Percentiles rank a stretch among this genome's conserved stretches.
Conservation (phyloP, 53 echinoderm and acorn worm species). For the Pentamera pediparva region DNA sequence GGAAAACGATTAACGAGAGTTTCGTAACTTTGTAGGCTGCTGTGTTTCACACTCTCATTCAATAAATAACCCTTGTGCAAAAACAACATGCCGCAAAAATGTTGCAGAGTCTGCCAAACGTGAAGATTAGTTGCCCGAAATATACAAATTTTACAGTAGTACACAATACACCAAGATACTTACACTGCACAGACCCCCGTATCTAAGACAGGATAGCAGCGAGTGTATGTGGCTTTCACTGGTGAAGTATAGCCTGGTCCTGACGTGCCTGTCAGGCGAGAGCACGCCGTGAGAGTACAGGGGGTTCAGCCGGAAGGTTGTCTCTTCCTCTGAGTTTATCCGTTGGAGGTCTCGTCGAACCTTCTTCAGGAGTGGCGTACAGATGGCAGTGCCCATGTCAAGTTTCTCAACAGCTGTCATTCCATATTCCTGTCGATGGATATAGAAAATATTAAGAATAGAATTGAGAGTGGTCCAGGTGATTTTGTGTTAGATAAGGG, state of each 20-base stretch:
- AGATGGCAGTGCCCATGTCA: slow-evolving; percentile 84
- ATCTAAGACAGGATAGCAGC: slow-evolving; percentile 74
- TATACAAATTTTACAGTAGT: background rate
- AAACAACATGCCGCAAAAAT: too few relatives aligned
- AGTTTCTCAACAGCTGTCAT: slow-evolving; percentile 69
- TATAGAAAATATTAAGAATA: background rate
- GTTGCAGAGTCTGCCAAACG: too few relatives aligned
- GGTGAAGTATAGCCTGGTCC: slow-evolving; percentile 94
- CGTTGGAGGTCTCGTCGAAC: slow-evolving; percentile 73
- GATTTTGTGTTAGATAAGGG: too few relatives aligned
- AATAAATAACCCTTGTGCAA: too few relatives aligned
- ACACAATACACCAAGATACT: slow-evolving; percentile 20
- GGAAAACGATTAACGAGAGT: too few relatives aligned
- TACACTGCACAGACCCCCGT: slow-evolving; percentile 85
- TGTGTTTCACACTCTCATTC: too few relatives aligned
- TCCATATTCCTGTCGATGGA: slow-evolving; percentile 77
- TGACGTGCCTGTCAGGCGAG: slow-evolving; percentile 88
- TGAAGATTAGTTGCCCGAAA: too few relatives aligned
- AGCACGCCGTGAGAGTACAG: slow-evolving; percentile 82
- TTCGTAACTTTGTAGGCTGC: too few relatives aligned
- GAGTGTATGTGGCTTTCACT: slow-evolving; percentile 98
- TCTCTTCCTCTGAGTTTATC: slow-evolving; percentile 84
- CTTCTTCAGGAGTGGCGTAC: slow-evolving; percentile 87
- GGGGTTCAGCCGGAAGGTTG: slow-evolving; percentile 81
- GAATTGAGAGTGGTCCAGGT: background rate